Conservation (phyloP, 1,140 invertebrate genomes). For the Cecropterus lyciades region DNA sequence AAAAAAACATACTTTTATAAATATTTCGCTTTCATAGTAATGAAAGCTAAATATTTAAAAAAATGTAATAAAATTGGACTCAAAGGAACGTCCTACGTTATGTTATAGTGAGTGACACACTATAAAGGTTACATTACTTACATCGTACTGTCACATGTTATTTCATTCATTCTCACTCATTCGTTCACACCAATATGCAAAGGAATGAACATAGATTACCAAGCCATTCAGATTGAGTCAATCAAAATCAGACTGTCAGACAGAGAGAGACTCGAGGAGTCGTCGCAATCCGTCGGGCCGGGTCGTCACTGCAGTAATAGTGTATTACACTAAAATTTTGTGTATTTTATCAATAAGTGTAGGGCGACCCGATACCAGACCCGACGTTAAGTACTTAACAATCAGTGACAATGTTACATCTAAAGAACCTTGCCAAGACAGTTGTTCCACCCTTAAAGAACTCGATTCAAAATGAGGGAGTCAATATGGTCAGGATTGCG, state of each 20-base stretch:
- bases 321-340: slow-evolving; percentile 53
- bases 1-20: too few species aligned
- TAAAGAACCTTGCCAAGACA: slow-evolving; percentile 79
- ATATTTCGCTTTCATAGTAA: too few species aligned
- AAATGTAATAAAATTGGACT: too few species aligned
- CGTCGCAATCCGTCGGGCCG: slow-evolving; percentile 67
- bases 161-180: background rate
- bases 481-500: slow-evolving; percentile 79
- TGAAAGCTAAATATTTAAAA: too few species aligned
- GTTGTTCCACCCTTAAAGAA: slow-evolving; percentile 76
- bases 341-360: slow-evolving; percentile 66
- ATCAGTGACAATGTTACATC: slow-evolving; percentile 73
- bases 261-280: slow-evolving; percentile 57
- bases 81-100: too few species aligned
- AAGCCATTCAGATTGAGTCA: background rate
- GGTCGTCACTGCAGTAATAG: slow-evolving; percentile 72
- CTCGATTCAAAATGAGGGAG: slow-evolving; percentile 76
- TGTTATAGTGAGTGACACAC: too few species aligned
- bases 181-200: background rate
- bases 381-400: slow-evolving; percentile 69
- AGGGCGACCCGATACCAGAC: slow-evolving; percentile 72
- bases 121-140: too few species aligned
- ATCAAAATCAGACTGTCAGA: slow-evolving; percentile 33
- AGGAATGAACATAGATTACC: background rate
- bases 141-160: background rate